Base-by-base conservation (phyloP, 2,888 invertebrate species). In the Troides oblongomaculatus region DNA sequence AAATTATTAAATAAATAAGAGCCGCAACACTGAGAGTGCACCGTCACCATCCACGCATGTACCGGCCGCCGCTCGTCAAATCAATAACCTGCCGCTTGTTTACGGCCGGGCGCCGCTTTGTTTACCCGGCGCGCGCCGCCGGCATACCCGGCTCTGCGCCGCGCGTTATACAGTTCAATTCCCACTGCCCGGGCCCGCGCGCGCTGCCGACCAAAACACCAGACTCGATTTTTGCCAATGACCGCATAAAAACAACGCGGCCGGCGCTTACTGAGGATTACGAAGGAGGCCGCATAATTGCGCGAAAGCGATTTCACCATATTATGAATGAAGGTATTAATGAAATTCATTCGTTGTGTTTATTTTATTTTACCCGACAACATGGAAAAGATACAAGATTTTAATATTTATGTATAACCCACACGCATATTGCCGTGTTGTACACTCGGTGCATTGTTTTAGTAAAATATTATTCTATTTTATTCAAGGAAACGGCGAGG, bases 201-300 rank as follows among this genome's bases (percentile, higher is more conserved):
- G 6, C 7, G 8, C 8, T 6, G 7, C 7, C 7, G 39, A 57
- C 25, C 57, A 58, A 65, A 69, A 57, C 61, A 61, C 65, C 61
- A 64, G 65, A 65, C 65, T 65, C 46, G 61, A 69, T 65, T 69
- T 62, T 69, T 69, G 69, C 65, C 69, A 65, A 69, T 65, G 69
- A 69, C 65, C 69, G 69, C 69, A 57, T 69, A 69, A 64, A 69
- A 69, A 64, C 59, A 64, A 69, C 57, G 46, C 62, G 57, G 65
- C 39, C 43, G 57, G 57, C 57, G 62, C 62, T 58, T 58, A 39
- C 39, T 39, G 64, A 57, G 46, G 25, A 62, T 69, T 69, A 69
- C 62, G 65, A 69, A 69, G 62, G 18, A 23, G 46, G 25, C 39
- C 39, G 1, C 39, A 39, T 10, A 39, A 39, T 39, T 10, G 39